phyloP scores from a whole-genome alignment of 2,113 vertebrate species.

The Spheniscus mendiculus region DNA sequence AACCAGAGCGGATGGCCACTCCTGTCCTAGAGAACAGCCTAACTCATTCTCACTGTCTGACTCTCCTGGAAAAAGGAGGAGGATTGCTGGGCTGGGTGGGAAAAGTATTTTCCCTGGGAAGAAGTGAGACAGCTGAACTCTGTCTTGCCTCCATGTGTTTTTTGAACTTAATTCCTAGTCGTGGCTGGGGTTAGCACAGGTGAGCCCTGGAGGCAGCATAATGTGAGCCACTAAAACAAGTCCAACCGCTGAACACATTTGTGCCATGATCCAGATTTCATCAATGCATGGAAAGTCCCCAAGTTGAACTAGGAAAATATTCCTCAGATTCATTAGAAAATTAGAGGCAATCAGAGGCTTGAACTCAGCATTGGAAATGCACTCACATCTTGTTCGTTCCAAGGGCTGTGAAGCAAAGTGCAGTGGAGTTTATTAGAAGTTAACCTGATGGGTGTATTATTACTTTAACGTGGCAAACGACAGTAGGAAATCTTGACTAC shows the following conservation, averaged over 20 bases:
- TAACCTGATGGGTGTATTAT: background rate
- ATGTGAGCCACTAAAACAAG: background rate
- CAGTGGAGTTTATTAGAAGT: background rate
- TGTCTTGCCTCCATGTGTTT: background rate
- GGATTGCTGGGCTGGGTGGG: background rate
- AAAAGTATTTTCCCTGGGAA: background rate
- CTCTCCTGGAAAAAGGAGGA: background rate
- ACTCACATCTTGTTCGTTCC: background rate
- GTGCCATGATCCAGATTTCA: slow-evolving; percentile 33
- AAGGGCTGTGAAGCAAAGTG: background rate
- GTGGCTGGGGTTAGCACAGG: background rate
- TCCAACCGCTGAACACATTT: background rate
- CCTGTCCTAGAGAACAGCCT: background rate
- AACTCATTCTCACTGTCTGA: background rate
- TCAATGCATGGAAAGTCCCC: background rate
- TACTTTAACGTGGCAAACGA: background rate
- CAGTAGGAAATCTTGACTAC: background rate
- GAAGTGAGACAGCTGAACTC: background rate
- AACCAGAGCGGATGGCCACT: background rate
- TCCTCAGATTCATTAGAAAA: slow-evolving; percentile 12
- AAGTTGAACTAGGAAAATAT: background rate
- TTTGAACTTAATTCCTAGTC: background rate
- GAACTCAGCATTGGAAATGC: background rate
- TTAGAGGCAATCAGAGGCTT: background rate
- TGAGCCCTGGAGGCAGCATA: background rate